Conservation (phyloP, 2,797 vertebrate genomes). For the Crossoptilon crossoptilon region DNA sequence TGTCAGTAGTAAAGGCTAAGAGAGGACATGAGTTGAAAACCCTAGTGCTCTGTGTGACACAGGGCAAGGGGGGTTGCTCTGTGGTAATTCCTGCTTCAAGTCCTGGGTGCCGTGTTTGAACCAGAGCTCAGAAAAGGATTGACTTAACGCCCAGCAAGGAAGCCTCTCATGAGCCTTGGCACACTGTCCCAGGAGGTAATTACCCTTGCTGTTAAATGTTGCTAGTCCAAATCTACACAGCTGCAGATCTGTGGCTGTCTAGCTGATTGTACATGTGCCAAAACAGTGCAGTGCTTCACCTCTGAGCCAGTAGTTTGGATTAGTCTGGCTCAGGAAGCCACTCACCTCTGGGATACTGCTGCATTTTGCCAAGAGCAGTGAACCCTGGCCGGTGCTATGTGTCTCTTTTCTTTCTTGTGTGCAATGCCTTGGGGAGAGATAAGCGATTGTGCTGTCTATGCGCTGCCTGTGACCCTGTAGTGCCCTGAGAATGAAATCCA, state of each 20-base stretch:
- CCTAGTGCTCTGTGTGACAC: neutral
- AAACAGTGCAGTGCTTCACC: rapidly evolving
- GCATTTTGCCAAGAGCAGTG: conserved; percentile 36
- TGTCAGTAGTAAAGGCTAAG: neutral
- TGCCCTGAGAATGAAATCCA: conserved; percentile 38
- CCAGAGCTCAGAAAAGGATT: neutral
- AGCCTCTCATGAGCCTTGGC: neutral
- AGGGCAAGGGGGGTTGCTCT: neutral
- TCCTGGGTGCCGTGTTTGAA: neutral
- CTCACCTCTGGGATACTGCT: neutral
- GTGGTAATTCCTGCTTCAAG: neutral
- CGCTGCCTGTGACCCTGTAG: conserved; percentile 12
- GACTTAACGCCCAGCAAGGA: neutral
- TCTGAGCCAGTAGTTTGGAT: neutral
- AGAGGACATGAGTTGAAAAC: neutral
- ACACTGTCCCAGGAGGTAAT: neutral
- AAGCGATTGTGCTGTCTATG: conserved; percentile 36
- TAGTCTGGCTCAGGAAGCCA: neutral
- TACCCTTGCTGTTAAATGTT: neutral
- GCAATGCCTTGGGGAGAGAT: conserved; percentile 12
- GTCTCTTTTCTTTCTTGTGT: conserved; percentile 18
- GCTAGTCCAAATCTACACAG: neutral
- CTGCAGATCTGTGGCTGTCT: neutral
- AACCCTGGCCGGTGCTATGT: neutral
- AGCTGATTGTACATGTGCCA: rapidly evolving